phyloP scores from a whole-genome alignment of 2,113 vertebrate species.

The Microtus montanus region DNA sequence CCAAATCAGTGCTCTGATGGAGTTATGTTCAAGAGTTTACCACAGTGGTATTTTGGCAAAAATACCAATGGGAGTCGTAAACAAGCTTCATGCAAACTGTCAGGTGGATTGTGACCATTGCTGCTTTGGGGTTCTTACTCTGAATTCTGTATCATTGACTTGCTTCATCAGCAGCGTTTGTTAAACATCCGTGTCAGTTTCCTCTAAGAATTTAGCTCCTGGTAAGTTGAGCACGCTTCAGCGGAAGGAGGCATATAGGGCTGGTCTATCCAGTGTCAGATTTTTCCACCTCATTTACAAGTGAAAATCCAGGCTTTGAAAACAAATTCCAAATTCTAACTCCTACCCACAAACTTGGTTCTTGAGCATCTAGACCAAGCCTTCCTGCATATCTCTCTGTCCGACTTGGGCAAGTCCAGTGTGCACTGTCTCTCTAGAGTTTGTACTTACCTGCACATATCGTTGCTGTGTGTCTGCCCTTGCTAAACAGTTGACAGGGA shows the following conservation, averaged over 20 bases:
- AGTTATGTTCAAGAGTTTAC: not conserved
- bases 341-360: not conserved
- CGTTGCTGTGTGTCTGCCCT: not conserved
- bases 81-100: not conserved
- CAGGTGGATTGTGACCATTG: not conserved
- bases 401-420: not conserved
- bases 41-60: not conserved
- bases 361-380: not conserved
- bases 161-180: not conserved
- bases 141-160: not conserved
- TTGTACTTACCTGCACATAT: not conserved
- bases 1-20: not conserved
- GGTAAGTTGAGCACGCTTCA: no score
- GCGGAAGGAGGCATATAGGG: fast-evolving
- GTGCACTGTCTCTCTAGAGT: not conserved
- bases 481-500: not conserved
- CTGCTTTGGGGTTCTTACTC: not conserved
- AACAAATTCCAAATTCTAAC: not conserved
- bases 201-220: not conserved
- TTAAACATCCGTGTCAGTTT: not conserved
- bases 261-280: not conserved
- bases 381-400: not conserved
- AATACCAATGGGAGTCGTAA: not conserved
- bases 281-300: not conserved
- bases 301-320: constrained; percentile 13